These are phyloP conservation scores for Mactromeris polynyma DNA, from an alignment of 2,888 invertebrate species.

Conservation along the genomic window DNA sequence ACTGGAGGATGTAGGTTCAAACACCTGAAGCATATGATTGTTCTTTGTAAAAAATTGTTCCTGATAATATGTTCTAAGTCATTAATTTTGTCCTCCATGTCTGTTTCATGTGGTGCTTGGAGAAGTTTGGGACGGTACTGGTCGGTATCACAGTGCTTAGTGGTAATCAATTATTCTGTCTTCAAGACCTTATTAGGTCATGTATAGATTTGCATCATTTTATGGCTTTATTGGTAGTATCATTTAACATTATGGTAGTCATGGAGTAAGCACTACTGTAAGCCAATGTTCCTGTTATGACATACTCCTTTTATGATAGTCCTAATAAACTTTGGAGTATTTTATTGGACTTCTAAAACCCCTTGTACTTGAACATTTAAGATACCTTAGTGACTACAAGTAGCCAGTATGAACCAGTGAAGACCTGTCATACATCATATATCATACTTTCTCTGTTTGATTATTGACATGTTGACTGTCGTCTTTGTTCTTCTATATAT, in stretches of 20 bases:
- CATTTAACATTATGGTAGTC: neutral
- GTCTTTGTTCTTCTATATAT: slow-evolving; percentile 20
- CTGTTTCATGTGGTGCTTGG: too few species aligned
- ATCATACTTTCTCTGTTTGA: slow-evolving; percentile 5
- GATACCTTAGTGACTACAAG: neutral
- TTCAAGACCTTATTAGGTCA: too few species aligned
- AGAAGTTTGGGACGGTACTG: too few species aligned
- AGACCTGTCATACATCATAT: slow-evolving; percentile 24
- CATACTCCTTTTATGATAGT: neutral
- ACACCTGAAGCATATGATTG: too few species aligned
- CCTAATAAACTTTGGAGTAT: neutral
- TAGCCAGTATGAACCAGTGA: neutral
- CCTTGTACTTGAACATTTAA: neutral
- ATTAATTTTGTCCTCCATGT: too few species aligned
- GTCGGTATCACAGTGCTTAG: too few species aligned
- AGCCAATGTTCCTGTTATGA: neutral
- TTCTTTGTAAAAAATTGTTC: too few species aligned
- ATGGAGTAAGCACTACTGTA: neutral
- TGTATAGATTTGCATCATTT: neutral
- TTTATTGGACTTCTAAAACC: slow-evolving; percentile 5
- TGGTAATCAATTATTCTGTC: too few species aligned
- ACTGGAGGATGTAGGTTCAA: too few species aligned
- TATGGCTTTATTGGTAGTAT: neutral
- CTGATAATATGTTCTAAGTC: too few species aligned
- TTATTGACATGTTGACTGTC: slow-evolving; percentile 35